Base-by-base conservation (phyloP, 2,797 vertebrate species). In the Holocentrus rufus region DNA sequence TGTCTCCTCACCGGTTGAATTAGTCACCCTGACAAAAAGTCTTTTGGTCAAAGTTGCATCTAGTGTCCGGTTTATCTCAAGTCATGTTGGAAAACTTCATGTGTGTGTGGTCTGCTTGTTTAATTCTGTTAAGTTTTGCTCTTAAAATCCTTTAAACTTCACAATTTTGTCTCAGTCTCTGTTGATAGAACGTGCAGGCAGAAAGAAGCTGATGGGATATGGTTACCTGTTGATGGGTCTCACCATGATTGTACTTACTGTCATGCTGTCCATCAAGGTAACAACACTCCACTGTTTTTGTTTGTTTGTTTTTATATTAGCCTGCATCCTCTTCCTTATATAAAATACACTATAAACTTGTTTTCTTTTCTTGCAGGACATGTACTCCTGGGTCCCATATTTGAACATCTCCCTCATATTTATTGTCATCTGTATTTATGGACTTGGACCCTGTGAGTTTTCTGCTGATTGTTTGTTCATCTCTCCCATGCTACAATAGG, bases 391-490 rank as follows among this genome's bases (percentile, higher is more conserved):
- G 91, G 83, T 94, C 66, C 93, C 93, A 0, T 94, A 94, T 53
- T 78, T 93, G 77, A 95, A 94, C 86, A 94, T 94, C 22, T 74
- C 39, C 27, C 87, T 94, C 30, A 91, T 95, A 60, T 95, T 95
- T 75, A 85, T 85, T 62, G 90, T 94, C 79, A 93, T 95, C 84
- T 92, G 92, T 84, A 88, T 93, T 20, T 96, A 92, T 80, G 95
- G 93, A 72, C 74, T 93, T 73, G 94, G 95, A 59, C 95, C 94
- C 67, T 93, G 94, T 95, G 74, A 92, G 93, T 87, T 10, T 66
- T 30, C 4, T 11, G 7, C 31, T 56, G 25, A 47, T 9, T 42
- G 13, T 3, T 44, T 47, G 5, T 46, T 42, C 9, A 54, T 27
- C 25, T 2, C 14, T 36, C 53, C 50, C 5, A 50, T 7, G 34